phyloP scores from a whole-genome alignment of 2,888 invertebrate species.

The Frankliniella fusca region DNA sequence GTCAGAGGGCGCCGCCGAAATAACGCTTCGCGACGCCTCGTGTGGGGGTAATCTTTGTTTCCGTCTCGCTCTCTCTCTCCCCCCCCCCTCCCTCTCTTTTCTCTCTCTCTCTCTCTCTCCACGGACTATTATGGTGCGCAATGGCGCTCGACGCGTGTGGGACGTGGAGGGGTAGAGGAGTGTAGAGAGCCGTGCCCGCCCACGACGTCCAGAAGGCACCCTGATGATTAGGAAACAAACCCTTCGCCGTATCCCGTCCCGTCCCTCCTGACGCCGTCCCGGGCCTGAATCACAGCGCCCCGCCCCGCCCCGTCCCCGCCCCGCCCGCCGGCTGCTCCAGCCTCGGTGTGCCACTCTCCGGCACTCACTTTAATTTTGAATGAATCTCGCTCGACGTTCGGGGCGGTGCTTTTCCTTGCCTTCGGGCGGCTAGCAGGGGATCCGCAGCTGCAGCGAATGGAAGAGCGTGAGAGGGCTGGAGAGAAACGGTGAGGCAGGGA shows the following conservation, averaged over 20 bases:
- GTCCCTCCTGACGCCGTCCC: no score
- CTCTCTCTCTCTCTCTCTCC: not conserved
- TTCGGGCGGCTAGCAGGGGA: not conserved
- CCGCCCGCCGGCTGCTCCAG: not conserved
- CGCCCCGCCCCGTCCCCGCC: not conserved
- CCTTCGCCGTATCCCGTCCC: no score
- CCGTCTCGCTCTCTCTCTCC: not conserved
- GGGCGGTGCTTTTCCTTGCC: not conserved
- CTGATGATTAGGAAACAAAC: no score
- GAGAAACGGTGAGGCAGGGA: not conserved
- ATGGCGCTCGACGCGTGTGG: no score
- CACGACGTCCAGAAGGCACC: no score
- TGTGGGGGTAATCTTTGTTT: no score
- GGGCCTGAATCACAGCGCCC: not conserved
- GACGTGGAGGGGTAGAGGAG: no score
- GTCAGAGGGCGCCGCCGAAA: no score
- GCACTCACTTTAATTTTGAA: slow-evolving; percentile 28
- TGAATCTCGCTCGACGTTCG: slow-evolving; percentile 10
- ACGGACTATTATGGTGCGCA: no score
- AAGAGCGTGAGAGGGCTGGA: not conserved
- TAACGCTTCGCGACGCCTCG: no score
- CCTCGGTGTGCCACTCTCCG: not conserved
- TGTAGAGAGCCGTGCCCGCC: no score
- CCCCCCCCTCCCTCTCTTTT: not conserved
- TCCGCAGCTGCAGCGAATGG: not conserved